Evolutionary conservation across 2,888 invertebrate genomes (phyloP).

Genomic region (Willowsia nigromaculata): DNA sequence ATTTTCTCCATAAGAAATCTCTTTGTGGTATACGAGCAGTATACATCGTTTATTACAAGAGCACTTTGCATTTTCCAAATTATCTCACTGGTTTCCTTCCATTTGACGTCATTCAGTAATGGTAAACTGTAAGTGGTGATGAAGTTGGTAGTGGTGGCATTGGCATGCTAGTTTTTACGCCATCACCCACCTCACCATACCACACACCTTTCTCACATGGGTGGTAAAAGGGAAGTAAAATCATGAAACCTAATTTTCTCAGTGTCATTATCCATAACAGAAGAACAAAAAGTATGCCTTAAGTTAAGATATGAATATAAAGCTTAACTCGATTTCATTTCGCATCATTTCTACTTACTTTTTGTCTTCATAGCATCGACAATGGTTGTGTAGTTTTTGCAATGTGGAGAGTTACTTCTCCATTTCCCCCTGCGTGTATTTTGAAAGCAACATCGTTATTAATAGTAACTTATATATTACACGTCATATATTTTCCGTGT

Average conservation of each 20-base stretch:
- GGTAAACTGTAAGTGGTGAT: not conserved
- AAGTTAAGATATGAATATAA: slow-evolving; percentile 34
- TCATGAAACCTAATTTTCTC: slow-evolving; percentile 61
- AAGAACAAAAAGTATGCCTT: not conserved
- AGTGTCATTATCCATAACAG: slow-evolving; percentile 53
- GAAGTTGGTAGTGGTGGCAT: not conserved
- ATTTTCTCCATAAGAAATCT: not conserved
- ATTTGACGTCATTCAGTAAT: slow-evolving; percentile 50
- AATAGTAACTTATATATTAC: not conserved
- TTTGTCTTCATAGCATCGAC: not conserved
- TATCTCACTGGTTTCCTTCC: not conserved
- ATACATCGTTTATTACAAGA: not conserved
- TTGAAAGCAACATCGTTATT: not conserved
- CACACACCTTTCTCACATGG: slow-evolving; percentile 58
- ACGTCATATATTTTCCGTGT: not conserved
- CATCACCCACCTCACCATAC: slow-evolving; percentile 7
- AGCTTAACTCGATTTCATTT: not conserved
- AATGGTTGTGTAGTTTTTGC: not conserved
- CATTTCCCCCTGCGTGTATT: not conserved
- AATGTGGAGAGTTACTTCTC: not conserved
- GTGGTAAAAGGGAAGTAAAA: no score
- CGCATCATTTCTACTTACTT: no score
- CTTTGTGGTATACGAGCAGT: not conserved
- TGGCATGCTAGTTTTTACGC: slow-evolving; percentile 20
- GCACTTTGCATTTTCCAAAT: not conserved